Evolutionary conservation across 1,140 invertebrate species (phyloP).

Genomic region (Mya arenaria): DNA sequence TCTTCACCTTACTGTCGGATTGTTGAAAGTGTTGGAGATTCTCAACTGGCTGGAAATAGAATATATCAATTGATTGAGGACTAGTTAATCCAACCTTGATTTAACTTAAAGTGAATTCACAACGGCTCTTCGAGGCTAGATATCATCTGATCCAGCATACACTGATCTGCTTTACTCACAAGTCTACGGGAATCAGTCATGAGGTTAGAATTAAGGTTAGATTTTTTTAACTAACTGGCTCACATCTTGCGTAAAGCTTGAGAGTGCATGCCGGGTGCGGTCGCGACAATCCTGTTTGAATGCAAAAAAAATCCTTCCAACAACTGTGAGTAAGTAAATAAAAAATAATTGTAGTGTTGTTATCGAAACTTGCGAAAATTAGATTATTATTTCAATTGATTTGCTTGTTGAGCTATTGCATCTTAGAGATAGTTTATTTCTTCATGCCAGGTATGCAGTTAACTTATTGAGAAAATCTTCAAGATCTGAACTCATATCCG

Average conservation of each 20-base stretch:
- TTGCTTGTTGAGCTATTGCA: no score
- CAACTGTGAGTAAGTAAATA: no score
- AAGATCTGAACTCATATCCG: no score
- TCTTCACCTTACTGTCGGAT: slow-evolving; percentile 86
- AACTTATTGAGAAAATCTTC: no score
- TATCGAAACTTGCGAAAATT: no score
- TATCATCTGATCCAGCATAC: background rate
- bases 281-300: no score
- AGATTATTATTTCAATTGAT: no score
- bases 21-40: slow-evolving; percentile 71
- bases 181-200: background rate
- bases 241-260: background rate
- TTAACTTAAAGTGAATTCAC: background rate
- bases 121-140: background rate
- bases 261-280: no score
- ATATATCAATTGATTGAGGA: background rate
- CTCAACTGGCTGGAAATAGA: slow-evolving; percentile 69
- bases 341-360: no score
- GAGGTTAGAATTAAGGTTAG: background rate
- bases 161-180: background rate
- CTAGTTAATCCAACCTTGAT: background rate
- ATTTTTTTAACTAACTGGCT: background rate
- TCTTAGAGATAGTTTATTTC: no score
- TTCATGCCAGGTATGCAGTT: no score
- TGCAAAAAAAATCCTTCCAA: no score